These are phyloP conservation scores for Diabrotica virgifera DNA, from an alignment of 1,140 invertebrate genomes.

Conservation along the genomic window DNA sequence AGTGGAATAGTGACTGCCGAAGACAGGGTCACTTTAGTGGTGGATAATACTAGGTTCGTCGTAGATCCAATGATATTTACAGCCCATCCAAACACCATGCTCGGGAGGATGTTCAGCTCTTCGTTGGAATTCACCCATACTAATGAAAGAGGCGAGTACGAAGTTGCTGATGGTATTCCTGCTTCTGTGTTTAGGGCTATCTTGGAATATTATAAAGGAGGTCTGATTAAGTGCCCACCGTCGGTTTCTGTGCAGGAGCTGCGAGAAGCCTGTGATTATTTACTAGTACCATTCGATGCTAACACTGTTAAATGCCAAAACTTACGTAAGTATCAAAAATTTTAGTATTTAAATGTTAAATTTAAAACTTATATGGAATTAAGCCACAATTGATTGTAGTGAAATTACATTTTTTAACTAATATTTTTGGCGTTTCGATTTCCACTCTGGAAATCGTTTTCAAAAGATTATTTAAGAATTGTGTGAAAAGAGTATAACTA, in stretches of 20 bases:
- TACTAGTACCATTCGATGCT: conserved; percentile 96
- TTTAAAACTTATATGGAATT: too few relatives aligned
- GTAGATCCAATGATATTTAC: conserved; percentile 89
- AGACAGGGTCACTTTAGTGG: conserved; percentile 84
- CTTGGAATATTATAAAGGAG: conserved; percentile 92
- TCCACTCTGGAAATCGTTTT: too few relatives aligned
- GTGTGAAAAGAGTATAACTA: too few relatives aligned
- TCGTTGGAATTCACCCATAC: conserved; percentile 89
- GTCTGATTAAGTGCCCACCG: conserved; percentile 82
- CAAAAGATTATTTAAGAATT: too few relatives aligned
- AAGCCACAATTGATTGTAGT: too few relatives aligned
- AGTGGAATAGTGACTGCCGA: conserved; percentile 51
- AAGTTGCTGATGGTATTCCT: conserved; percentile 97
- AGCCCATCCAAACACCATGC: conserved; percentile 89
- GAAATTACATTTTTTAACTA: too few relatives aligned
- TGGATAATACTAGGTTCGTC: conserved; percentile 89
- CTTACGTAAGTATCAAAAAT: conserved; percentile 65
- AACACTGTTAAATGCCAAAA: conserved; percentile 94
- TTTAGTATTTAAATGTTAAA: not conserved
- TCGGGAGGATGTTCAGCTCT: conserved; percentile 96
- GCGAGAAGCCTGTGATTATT: conserved; percentile 97
- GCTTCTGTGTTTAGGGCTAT: conserved; percentile 94
- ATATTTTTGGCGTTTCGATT: too few relatives aligned
- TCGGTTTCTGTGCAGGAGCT: conserved; percentile 89
- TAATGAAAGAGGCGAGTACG: conserved; percentile 95